Evolutionary conservation across 2,113 vertebrate species (phyloP).

Genomic region (Drymodes brunneopygia): DNA sequence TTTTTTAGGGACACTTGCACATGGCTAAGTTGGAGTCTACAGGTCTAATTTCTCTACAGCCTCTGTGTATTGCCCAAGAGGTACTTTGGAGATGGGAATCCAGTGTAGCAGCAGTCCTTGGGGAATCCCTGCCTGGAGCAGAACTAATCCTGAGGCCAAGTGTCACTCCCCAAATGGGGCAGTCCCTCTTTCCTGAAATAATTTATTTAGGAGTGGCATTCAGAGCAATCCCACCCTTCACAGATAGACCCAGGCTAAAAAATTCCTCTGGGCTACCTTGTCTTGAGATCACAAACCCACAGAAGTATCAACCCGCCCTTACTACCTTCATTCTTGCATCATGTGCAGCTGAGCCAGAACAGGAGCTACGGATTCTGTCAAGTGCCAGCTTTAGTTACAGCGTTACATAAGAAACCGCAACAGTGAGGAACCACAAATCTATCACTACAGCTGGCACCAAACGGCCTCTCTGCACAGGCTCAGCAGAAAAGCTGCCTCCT

Average conservation of each 20-base stretch:
- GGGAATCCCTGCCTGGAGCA: not conserved
- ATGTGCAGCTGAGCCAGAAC: conserved; percentile 22
- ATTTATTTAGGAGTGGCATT: not conserved
- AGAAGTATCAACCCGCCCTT: not conserved
- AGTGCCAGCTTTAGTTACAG: conserved; percentile 45
- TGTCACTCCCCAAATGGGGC: not conserved
- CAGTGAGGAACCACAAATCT: conserved; percentile 23
- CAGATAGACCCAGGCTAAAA: not conserved
- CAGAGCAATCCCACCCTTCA: not conserved
- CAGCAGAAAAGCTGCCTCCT: conserved; percentile 10
- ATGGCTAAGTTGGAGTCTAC: not conserved
- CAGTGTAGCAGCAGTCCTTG: not conserved
- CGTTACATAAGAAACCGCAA: conserved; percentile 51
- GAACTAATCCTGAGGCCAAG: not conserved
- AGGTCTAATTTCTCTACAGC: not conserved
- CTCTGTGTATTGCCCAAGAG: not conserved
- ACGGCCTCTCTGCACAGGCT: not conserved
- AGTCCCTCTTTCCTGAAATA: not conserved
- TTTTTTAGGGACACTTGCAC: not conserved
- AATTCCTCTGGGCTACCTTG: not conserved
- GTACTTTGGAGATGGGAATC: not conserved
- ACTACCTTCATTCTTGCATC: conserved; percentile 37
- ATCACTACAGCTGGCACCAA: conserved; percentile 49
- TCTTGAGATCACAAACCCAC: not conserved
- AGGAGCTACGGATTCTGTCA: conserved; percentile 7